A percentile compares a stretch with the other conserved stretches of the same genome.
These are phyloP conservation scores for Chaetodon trifasciatus DNA, from an alignment of 2,797 vertebrate genomes.

Conservation along the genomic window DNA sequence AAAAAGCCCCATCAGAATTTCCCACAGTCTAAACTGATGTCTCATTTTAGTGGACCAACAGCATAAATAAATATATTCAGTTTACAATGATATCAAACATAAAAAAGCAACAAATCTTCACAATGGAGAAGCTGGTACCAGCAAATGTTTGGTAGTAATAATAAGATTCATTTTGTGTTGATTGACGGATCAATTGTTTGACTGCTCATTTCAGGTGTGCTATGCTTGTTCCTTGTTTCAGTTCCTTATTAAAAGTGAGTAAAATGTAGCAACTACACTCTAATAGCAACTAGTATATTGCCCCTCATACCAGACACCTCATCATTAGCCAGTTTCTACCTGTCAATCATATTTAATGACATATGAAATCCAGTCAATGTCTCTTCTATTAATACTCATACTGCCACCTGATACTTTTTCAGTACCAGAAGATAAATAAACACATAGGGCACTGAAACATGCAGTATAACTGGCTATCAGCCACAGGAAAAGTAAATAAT, in stretches of 20 bases:
- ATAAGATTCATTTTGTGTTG: no score
- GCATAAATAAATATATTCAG: no score
- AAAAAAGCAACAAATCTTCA: no score
- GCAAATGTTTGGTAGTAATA: no score
- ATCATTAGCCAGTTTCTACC: conserved; percentile 9
- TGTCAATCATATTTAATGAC: conserved; percentile 30
- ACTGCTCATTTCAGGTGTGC: not conserved
- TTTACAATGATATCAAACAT: no score
- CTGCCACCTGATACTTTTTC: not conserved
- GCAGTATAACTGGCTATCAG: not conserved
- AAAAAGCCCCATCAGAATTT: not conserved
- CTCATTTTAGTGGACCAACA: not conserved
- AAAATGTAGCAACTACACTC: not conserved
- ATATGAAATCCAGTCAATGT: not conserved
- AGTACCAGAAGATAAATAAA: not conserved
- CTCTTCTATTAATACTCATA: not conserved
- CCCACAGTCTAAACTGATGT: no score
- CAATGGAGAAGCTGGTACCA: no score
- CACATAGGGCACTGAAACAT: not conserved
- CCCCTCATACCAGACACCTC: not conserved
- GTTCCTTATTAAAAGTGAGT: conserved; percentile 1
- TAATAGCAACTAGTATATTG: not conserved
- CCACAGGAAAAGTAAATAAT: not conserved
- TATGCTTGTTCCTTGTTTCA: not conserved
- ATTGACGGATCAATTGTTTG: no score